Conservation (phyloP, 2,113 vertebrate genomes). For the Crypturellus undulatus region DNA sequence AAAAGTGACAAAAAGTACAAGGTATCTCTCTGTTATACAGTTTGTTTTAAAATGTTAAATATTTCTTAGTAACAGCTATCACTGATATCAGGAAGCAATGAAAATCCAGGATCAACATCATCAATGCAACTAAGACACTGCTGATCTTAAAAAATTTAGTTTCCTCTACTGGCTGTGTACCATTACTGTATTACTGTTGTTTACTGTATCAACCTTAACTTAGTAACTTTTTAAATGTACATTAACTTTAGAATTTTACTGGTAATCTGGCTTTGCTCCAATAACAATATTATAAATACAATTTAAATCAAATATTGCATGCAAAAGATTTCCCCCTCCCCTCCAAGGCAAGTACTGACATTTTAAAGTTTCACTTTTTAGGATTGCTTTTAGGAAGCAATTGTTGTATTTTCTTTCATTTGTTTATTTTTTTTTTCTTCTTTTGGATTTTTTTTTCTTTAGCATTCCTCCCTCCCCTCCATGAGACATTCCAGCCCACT, state of each 20-base stretch:
- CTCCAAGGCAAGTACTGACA: not conserved
- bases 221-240: not conserved
- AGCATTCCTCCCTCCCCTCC: not conserved
- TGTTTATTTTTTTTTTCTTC: not conserved
- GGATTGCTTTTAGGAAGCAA: not conserved
- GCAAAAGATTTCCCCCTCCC: not conserved
- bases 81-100: slow-evolving; percentile 17
- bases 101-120: slow-evolving; percentile 21
- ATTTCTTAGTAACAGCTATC: not conserved
- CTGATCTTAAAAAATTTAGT: not conserved
- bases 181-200: not conserved
- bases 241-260: slow-evolving; percentile 1
- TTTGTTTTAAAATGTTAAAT: not conserved
- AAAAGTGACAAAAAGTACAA: not conserved
- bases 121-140: slow-evolving; percentile 1
- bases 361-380: not conserved
- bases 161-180: not conserved
- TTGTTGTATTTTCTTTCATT: slow-evolving; percentile 61
- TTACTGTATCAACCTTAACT: slow-evolving; percentile 24
- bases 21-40: not conserved
- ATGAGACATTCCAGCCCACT: not conserved
- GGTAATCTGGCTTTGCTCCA: slow-evolving; percentile 10
- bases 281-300: not conserved
- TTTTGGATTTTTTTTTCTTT: not conserved
- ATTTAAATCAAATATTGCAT: not conserved